phyloP scores from a whole-genome alignment of 1,140 invertebrate species.

The Yoshiicerus persimilis region DNA sequence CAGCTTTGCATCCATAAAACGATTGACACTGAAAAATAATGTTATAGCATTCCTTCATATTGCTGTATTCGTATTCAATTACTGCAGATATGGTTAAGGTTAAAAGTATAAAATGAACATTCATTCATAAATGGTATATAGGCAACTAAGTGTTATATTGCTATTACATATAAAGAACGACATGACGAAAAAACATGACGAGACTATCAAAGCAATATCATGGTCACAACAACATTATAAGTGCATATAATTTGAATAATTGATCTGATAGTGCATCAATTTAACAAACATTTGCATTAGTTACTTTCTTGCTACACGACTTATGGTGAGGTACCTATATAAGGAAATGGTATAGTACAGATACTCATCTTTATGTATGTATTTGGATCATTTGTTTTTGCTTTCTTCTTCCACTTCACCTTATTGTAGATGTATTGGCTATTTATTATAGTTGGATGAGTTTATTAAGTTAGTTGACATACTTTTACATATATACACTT shows the following conservation, averaged over 20 bases:
- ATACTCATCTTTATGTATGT: neutral
- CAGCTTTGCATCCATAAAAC: neutral
- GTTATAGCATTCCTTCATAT: too few species aligned
- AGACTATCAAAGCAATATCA: neutral
- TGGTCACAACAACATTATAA: neutral
- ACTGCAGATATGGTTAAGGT: neutral
- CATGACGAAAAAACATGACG: neutral
- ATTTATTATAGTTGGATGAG: neutral
- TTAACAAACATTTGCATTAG: neutral
- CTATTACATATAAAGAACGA: too few species aligned
- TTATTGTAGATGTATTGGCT: neutral
- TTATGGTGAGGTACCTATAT: neutral
- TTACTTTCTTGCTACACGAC: neutral
- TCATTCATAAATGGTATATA: too few species aligned
- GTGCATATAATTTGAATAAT: constrained; percentile 12
- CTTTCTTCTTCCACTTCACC: neutral
- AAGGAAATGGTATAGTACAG: neutral
- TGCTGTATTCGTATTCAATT: neutral
- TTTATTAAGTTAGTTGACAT: neutral
- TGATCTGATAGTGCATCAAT: neutral
- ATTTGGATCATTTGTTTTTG: neutral
- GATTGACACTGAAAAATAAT: neutral
- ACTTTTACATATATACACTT: neutral
- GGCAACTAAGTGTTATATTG: too few species aligned
- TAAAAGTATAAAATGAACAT: too few species aligned